A percentile compares a stretch with the other conserved stretches of the same genome.
These are phyloP conservation scores for Phylloscopus trochiloides DNA, from an alignment of 2,113 vertebrate genomes.

Conservation along the genomic window DNA sequence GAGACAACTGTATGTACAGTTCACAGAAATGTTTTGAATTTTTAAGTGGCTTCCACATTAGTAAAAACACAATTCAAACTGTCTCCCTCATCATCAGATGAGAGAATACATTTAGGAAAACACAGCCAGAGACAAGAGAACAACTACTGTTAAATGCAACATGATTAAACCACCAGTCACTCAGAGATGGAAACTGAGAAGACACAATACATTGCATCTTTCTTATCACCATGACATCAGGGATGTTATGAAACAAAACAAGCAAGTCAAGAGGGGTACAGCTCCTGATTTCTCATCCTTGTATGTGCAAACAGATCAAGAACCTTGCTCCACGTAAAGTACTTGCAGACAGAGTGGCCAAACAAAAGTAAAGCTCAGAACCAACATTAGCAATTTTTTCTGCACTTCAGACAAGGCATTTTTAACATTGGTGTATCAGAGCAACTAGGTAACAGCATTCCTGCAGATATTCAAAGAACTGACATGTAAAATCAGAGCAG, in stretches of 20 bases:
- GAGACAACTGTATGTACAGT: slow-evolving; percentile 83
- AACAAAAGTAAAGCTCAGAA: neutral
- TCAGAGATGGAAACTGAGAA: neutral
- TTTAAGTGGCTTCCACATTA: neutral
- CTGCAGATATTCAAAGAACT: neutral
- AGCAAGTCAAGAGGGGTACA: neutral
- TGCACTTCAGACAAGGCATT: neutral
- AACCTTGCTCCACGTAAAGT: neutral
- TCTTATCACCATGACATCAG: neutral
- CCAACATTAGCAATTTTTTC: neutral
- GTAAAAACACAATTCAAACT: neutral
- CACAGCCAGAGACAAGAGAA: neutral
- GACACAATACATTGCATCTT: neutral
- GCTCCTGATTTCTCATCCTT: neutral
- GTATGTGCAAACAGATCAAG: neutral
- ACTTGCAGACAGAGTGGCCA: neutral
- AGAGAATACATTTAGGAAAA: neutral
- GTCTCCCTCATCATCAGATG: neutral
- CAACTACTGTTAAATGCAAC: neutral
- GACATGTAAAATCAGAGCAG: neutral
- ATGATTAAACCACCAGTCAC: neutral
- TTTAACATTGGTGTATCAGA: neutral
- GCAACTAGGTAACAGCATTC: neutral
- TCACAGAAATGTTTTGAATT: slow-evolving; percentile 23
- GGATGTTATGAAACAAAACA: neutral